Base-by-base conservation (phyloP, 2,113 vertebrate genomes). In the Trichomycterus rosablanca region DNA sequence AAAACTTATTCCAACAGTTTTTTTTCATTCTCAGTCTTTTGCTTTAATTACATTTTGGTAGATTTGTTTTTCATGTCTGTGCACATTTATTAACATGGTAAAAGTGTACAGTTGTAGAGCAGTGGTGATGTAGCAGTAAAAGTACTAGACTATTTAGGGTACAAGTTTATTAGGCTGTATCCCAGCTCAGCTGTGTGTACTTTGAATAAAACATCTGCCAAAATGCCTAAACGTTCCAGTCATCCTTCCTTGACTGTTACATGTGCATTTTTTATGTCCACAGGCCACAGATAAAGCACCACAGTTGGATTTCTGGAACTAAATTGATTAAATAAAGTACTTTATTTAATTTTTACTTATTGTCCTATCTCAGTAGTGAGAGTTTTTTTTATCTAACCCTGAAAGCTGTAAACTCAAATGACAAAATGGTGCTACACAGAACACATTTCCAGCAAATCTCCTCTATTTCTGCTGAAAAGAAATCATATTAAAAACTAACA, bases 401-500 rank as follows among this genome's bases (percentile, higher is more conserved):
- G 54, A 20, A 35, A 45, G 18, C 28, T 15, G 24, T 24, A 24
- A 26, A 37, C 42, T 26, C 22, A 30, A 30, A 3, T 56, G 7
- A 48, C n/a, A 49, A 56, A 23, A 24, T 48, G 11, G n/a, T 10
- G 7, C 28, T 56, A 15, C 7, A 15, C 51, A n/a, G n/a, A 10
- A 12, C 44, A 7, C 51, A 32, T 24, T 23, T 37, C n/a, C n/a
- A n/a, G n/a, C n/a, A n/a, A 32, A 24, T 35, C 28, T 45, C n/a
- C 45, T 32, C 40, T 11, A 32, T 52, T 32, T 34, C 7, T 34
- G n/a, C 15, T 51, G 5, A 51, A 10, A 35, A 30, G 18, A 28
- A 64, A 55, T 30, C 15, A 23, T 44, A 28, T 51, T 28, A 51
- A 62, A 62, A 50, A 51, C 42, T 30, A 28, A 42, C 46, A 43